Base-by-base conservation (phyloP, 2,888 invertebrate genomes). In the Drosophila limbata region DNA sequence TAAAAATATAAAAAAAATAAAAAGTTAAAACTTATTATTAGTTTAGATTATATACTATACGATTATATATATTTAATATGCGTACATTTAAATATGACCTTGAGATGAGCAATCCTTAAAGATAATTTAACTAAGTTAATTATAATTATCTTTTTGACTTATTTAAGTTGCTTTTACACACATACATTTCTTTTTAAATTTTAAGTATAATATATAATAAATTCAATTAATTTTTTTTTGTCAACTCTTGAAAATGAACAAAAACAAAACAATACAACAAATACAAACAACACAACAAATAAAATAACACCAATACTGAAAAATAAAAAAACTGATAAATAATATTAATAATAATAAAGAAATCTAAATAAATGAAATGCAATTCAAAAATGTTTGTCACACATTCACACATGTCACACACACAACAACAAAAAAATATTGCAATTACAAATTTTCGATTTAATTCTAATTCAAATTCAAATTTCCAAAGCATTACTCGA, bases 161-260 rank as follows among this genome's bases (percentile, higher is more conserved):
- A 37, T 60, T 25, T n/a, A 44, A 68, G 64, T 25, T 13, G 57
- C 52, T 48, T 48, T 42, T 28, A 59, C 17, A 62, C 60, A 73
- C 17, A 59, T 55, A 77, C 21, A 72, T 81, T 68, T 69, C 11
- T 56, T 50, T 39, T n/a, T 25, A 50, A 17, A 15, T n/a, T 11
- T 63, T 59, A 61, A 65, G 53, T 57, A 77, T 74, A 73, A 69
- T 82, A 86, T 90, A 91, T 92, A 91, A 92, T 92, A 92, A 92
- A 92, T 92, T 92, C 92, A 92, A 92, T 92, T 92, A 92, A 92
- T 91, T 90, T 84, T 90, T 90, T 84, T 79, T 78, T 66, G 74
- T 80, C 70, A 75, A 81, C 72, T 77, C 80, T 87, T 70, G 66
- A 52, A 62, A 59, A 42, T 53, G 47, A 64, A 73, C 69, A 78